These are phyloP conservation scores for Yponomeuta malinellus DNA, from an alignment of 2,888 invertebrate genomes.

Conservation along the genomic window DNA sequence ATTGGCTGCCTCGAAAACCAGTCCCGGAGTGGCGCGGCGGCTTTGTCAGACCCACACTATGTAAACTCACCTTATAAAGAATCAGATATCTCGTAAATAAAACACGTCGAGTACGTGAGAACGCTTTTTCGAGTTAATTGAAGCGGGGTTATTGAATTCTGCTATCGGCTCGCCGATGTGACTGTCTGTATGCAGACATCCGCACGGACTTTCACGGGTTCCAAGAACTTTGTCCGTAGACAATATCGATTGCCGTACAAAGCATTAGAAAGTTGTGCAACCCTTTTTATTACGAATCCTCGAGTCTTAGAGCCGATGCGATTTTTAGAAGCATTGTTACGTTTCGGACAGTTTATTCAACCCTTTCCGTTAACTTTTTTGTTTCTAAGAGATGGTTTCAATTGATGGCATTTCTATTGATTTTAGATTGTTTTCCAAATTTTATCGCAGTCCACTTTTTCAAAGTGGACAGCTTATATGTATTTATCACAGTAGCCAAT, in stretches of 20 bases:
- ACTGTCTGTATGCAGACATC: background rate
- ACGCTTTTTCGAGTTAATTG: conserved; percentile 18
- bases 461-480: background rate
- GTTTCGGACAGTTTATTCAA: conserved; percentile 31
- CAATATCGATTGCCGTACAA: conserved; percentile 54
- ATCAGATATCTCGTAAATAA: conserved; percentile 13
- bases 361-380: conserved; percentile 67
- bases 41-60: conserved; percentile 48
- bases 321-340: conserved; percentile 57
- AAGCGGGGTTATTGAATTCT: conserved; percentile 4
- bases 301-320: conserved; percentile 53
- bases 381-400: conserved; percentile 45
- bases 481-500: conserved; percentile 60
- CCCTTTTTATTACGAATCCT: conserved; percentile 66
- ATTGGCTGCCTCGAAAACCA: conserved; percentile 68
- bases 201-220: conserved; percentile 56
- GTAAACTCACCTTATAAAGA: conserved; percentile 30
- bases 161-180: background rate
- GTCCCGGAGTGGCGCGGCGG: conserved; percentile 49
- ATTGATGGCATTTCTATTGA: conserved; percentile 37
- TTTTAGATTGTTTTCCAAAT: background rate
- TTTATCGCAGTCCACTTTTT: conserved; percentile 15
- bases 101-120: conserved; percentile 27
- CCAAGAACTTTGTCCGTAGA: conserved; percentile 46
- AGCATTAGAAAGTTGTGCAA: conserved; percentile 74